Evolutionary conservation across 2,113 vertebrate genomes (phyloP), one percentile per base, ranked within the genome.

Genomic region (Cynopterus brachyotis): DNA sequence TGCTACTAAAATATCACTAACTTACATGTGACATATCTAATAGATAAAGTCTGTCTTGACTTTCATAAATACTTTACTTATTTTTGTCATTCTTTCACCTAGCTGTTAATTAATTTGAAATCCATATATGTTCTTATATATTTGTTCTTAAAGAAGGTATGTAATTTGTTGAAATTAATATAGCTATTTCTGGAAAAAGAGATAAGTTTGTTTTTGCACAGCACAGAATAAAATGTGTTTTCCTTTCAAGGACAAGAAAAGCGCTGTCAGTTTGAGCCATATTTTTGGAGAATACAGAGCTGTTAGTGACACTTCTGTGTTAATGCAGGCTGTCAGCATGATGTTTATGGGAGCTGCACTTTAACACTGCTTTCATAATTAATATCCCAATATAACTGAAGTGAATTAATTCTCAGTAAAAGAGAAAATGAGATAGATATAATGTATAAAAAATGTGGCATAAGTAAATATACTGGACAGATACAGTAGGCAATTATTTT

Each of bases 41-140:
- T 70, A 78, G 32, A 89, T 19, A 59, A 85, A 85, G 5, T 22
- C n/a, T 60, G 5, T 16, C 59, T 26, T 76, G 13, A 28, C 59
- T 90, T 83, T 86, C 11, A 35, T 76, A 40, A 6, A 72, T 76
- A 42, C 6, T 64, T 70, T 45, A 60, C 16, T 89, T 1, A 11
- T 35, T 83, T 50, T 72, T 26, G n/a, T 8, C 13, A 47, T 64
- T 82, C 4, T 64, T 64, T 47, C 24, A 86, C 13, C 3, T 30
- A 59, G 15, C 5, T 78, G 7, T 86, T 60, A 80, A 86, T 83
- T 92, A 80, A 73, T 89, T 93, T 93, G 24, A 70, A 84, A 94
- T 73, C 32, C 40, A 81, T 19, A 35, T 1, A 64, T 4, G 19
- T 3, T 50, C 4, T 69, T 2, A 42, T 70, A 73, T 40, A 82